These are phyloP conservation scores for Isotomurus palustris DNA, from an alignment of 2,888 invertebrate genomes.

Conservation along the genomic window DNA sequence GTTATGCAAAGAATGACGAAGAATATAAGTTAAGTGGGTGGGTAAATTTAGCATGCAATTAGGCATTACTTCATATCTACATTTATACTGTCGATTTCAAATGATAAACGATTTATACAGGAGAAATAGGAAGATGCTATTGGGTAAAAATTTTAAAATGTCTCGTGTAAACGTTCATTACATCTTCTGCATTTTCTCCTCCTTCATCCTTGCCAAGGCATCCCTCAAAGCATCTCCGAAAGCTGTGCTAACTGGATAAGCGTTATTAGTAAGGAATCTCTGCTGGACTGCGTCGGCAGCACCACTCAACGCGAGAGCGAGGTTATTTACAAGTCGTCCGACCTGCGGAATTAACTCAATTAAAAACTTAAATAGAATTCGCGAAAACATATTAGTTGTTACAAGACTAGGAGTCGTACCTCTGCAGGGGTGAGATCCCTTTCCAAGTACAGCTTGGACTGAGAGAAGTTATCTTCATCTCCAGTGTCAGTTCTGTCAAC, in stretches of 20 bases:
- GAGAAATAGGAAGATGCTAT: no score
- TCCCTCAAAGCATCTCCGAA: constrained; percentile 12
- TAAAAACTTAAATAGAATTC: no score
- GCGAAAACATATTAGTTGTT: no score
- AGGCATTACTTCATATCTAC: no score
- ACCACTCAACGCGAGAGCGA: constrained; percentile 10
- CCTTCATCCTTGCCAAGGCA: constrained; percentile 1
- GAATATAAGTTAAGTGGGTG: no score
- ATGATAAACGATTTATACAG: no score
- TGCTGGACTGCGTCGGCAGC: constrained; percentile 11
- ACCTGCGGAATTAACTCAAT: constrained; percentile 73
- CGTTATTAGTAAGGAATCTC: constrained; percentile 3
- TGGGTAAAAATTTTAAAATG: no score
- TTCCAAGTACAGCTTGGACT: constrained; percentile 73
- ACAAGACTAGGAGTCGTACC: no score
- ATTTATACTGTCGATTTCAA: no score
- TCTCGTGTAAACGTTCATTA: no score
- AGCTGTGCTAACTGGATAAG: constrained; percentile 1
- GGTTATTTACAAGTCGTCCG: constrained; percentile 53
- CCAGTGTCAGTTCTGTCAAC: constrained; percentile 70
- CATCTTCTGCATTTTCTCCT: not conserved
- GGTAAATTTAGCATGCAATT: no score
- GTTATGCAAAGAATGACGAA: no score
- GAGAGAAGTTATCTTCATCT: constrained; percentile 86
- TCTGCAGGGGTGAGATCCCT: constrained; percentile 57